Percentiles rank a stretch among this genome's conserved stretches.
phyloP scores from a whole-genome alignment of 1,140 invertebrate genomes.

The Zophobas morio region DNA sequence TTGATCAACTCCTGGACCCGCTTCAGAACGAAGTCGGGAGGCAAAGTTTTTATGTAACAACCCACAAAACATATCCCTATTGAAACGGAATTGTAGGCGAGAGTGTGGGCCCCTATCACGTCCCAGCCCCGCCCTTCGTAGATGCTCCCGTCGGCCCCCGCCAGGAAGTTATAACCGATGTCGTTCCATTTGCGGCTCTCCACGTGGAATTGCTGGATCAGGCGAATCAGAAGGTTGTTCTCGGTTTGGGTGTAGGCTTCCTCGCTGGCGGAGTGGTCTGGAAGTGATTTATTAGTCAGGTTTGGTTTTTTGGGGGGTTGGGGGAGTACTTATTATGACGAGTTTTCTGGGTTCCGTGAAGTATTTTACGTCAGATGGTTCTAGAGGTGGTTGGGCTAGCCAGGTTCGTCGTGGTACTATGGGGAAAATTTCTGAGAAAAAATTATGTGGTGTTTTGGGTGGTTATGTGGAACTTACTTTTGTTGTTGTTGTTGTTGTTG shows the following conservation, averaged over 20 bases:
- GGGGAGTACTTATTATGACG: constrained; percentile 62
- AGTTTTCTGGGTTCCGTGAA: constrained; percentile 57
- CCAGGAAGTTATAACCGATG: constrained; percentile 71
- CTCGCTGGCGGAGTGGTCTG: constrained; percentile 69
- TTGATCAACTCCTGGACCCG: constrained; percentile 66
- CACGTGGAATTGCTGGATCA: constrained; percentile 68
- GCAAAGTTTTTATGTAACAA: constrained; percentile 68
- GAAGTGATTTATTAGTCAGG: constrained; percentile 39
- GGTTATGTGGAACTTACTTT: constrained; percentile 1
- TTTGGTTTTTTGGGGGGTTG: background rate
- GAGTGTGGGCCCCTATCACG: constrained; percentile 75
- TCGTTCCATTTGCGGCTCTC: constrained; percentile 69
- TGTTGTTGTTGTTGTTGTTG: background rate
- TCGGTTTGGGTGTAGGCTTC: constrained; percentile 66
- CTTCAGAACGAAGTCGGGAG: constrained; percentile 62
- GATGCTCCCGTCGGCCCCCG: constrained; percentile 71
- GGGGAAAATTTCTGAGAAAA: background rate
- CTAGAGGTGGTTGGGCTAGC: constrained; percentile 58
- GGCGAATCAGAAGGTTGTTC: constrained; percentile 66
- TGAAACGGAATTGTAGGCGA: constrained; percentile 75
- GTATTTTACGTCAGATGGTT: constrained; percentile 32
- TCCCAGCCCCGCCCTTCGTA: constrained; percentile 77
- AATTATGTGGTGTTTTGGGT: background rate
- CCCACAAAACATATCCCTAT: constrained; percentile 79
- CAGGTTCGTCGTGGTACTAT: constrained; percentile 57